phyloP scores from a whole-genome alignment of 2,888 invertebrate species.

The Pandemis corylana region DNA sequence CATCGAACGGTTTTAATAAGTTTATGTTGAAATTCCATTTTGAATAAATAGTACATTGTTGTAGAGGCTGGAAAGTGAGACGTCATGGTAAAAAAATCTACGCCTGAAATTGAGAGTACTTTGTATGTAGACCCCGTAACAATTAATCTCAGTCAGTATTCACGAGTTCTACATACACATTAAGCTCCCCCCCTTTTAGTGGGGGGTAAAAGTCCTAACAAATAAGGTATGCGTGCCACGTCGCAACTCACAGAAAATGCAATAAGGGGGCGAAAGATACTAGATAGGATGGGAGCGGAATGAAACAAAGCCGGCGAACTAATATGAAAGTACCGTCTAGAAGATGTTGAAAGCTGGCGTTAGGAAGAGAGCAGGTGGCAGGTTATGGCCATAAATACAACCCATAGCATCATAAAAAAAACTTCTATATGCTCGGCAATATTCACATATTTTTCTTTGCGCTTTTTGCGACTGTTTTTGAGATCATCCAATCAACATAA shows the following conservation, averaged over 20 bases:
- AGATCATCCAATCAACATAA: too few species aligned
- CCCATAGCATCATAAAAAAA: too few species aligned
- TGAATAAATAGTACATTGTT: too few species aligned
- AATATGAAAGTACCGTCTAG: neutral
- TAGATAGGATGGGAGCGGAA: neutral
- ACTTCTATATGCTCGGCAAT: too few species aligned
- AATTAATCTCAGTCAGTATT: neutral
- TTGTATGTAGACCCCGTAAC: neutral
- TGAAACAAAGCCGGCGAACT: neutral
- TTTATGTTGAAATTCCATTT: too few species aligned
- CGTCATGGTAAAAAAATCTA: too few species aligned
- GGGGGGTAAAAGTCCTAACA: neutral
- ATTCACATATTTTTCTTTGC: too few species aligned
- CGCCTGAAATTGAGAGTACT: neutral
- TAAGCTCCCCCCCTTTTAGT: neutral
- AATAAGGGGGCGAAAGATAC: neutral
- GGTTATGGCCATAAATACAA: too few species aligned
- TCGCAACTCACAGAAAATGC: neutral
- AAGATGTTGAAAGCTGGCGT: neutral
- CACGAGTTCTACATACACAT: neutral
- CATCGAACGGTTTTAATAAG: neutral
- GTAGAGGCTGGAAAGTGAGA: too few species aligned
- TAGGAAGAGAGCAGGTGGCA: neutral
- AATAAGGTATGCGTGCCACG: conserved; percentile 9
- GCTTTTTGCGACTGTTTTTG: too few species aligned